Percentiles rank a stretch among this genome's conserved stretches.
phyloP scores from a whole-genome alignment of 2,797 vertebrate genomes.

The Labeo calbasu region DNA sequence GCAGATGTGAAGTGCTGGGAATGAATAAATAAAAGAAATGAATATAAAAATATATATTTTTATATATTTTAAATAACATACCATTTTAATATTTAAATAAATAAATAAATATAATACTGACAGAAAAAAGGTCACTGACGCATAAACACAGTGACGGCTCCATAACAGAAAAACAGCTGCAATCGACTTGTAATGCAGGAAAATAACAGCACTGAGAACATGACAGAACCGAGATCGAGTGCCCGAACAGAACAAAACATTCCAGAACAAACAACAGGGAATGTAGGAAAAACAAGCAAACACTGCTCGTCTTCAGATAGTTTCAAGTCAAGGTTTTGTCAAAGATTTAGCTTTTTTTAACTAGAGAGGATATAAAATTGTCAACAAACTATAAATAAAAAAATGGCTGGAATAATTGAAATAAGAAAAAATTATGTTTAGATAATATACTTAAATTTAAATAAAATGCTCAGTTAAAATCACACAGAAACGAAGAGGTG shows the following conservation, averaged over 20 bases:
- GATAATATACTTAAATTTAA: background rate
- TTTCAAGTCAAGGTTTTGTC: background rate
- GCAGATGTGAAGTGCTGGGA: background rate
- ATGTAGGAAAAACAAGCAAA: slow-evolving; percentile 3
- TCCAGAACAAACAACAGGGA: slow-evolving; percentile 29
- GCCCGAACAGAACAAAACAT: slow-evolving; percentile 16
- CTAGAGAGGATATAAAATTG: background rate
- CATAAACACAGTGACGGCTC: background rate
- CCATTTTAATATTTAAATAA: background rate
- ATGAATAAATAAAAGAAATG: background rate
- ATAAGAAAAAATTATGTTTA: background rate
- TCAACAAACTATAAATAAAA: background rate
- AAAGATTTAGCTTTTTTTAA: background rate
- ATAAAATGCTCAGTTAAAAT: background rate
- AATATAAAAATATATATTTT: background rate
- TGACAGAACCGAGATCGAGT: background rate
- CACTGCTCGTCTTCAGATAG: background rate
- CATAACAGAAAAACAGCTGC: background rate
- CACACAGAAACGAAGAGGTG: background rate
- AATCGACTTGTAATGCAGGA: background rate
- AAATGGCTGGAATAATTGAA: background rate
- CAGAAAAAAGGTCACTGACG: background rate
- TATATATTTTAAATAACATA: background rate
- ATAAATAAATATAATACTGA: background rate
- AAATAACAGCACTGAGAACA: background rate